phyloP scores from a whole-genome alignment of 1,140 invertebrate species.

The Panonychus citri region DNA sequence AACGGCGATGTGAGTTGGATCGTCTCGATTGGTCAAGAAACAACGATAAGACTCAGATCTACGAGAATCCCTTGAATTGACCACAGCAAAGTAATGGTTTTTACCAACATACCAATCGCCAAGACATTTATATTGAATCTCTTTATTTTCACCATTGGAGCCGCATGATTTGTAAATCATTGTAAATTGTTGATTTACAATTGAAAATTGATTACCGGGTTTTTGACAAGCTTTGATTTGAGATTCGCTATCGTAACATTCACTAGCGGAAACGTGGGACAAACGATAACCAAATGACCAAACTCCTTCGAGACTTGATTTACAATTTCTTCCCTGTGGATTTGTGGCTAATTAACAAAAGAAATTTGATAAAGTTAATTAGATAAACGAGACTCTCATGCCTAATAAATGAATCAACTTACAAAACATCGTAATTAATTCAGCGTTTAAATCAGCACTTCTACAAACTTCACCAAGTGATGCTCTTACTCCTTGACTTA shows the following conservation, averaged over 20 bases:
- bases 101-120: conserved; percentile 87
- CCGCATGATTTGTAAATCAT: conserved; percentile 77
- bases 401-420: conserved; percentile 9
- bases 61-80: conserved; percentile 75
- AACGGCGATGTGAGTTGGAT: conserved; percentile 65
- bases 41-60: conserved; percentile 80
- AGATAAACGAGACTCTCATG: neutral
- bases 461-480: conserved; percentile 49
- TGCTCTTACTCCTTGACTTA: conserved; percentile 34
- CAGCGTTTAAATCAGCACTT: conserved; percentile 44
- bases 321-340: conserved; percentile 67
- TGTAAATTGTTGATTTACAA: conserved; percentile 89
- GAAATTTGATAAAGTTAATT: no score
- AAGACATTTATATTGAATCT: conserved; percentile 73
- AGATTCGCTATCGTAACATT: conserved; percentile 61
- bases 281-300: conserved; percentile 83
- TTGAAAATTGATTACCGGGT: conserved; percentile 79
- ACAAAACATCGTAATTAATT: conserved; percentile 53
- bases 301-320: conserved; percentile 73
- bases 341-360: conserved; percentile 41
- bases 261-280: conserved; percentile 65
- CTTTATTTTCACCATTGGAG: conserved; percentile 62
- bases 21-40: conserved; percentile 77
- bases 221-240: conserved; percentile 81
- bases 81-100: conserved; percentile 81